A percentile compares a stretch with the other conserved stretches of the same genome.
phyloP scores from a whole-genome alignment of 2,113 vertebrate species.

The Triplophysa rosa region DNA sequence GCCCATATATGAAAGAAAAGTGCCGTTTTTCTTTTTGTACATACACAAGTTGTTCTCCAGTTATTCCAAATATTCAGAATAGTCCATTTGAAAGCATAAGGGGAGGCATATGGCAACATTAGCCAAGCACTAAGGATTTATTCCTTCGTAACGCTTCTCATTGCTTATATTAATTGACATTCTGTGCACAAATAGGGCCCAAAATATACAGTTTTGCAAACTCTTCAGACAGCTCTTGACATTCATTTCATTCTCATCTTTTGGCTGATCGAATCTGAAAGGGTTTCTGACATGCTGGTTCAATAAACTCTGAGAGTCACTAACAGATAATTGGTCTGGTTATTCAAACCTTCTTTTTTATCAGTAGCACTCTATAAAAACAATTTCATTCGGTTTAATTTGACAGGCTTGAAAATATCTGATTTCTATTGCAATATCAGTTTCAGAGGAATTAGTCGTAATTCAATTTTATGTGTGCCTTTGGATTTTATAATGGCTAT shows the following conservation, averaged over 20 bases:
- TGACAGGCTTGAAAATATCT: slow-evolving; percentile 28
- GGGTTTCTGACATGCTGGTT: neutral
- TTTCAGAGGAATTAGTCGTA: slow-evolving; percentile 12
- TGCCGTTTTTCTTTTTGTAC: neutral
- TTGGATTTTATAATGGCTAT: slow-evolving; percentile 24
- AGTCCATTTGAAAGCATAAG: neutral
- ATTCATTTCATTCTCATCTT: neutral
- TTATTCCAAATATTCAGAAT: neutral
- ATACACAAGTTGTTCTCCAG: neutral
- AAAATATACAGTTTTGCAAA: neutral
- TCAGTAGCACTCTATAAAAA: slow-evolving; percentile 24
- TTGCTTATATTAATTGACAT: neutral
- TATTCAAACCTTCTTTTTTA: slow-evolving; percentile 18
- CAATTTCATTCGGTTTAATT: slow-evolving; percentile 24
- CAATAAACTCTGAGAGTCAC: slow-evolving; percentile 3
- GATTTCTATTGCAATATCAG: slow-evolving; percentile 39
- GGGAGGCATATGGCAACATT: neutral
- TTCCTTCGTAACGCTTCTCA: neutral
- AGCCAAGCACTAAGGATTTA: neutral
- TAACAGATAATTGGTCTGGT: slow-evolving; percentile 31
- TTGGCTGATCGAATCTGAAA: neutral
- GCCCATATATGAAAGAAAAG: neutral
- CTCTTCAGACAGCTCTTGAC: neutral
- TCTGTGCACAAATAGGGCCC: neutral
- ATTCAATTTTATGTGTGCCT: slow-evolving; percentile 11